phyloP scores from a whole-genome alignment of 2,113 vertebrate genomes.

The Oryzias melastigma region DNA sequence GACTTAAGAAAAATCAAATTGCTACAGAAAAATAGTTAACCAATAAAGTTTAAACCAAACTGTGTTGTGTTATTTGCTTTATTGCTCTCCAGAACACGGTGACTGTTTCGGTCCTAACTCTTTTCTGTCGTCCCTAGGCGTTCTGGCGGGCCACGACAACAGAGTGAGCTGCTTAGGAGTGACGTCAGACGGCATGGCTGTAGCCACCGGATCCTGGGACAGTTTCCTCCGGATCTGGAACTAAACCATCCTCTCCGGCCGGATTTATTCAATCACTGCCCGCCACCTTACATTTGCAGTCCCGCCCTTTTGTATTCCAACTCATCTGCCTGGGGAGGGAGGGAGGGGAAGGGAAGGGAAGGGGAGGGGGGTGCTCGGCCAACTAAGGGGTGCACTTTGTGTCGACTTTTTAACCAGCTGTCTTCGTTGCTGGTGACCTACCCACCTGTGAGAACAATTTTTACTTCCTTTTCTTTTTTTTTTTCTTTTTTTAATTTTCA shows the following conservation, averaged over 20 bases:
- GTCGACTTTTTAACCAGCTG: conserved; percentile 36
- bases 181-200: conserved; percentile 94
- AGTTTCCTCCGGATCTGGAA: conserved; percentile 99
- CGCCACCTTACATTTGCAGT: conserved; percentile 21
- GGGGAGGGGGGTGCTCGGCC: too few relatives aligned
- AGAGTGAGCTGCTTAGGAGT: conserved; percentile 97
- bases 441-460: conserved; percentile 85
- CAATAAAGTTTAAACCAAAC: too few relatives aligned
- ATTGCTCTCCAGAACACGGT: too few relatives aligned
- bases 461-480: conserved; percentile 62
- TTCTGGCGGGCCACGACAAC: conserved; percentile 96
- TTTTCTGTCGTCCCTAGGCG: conserved; percentile 75
- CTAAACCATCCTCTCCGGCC: conserved; percentile 66
- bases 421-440: conserved; percentile 27
- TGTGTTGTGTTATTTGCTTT: too few relatives aligned
- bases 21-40: too few relatives aligned
- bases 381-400: conserved; percentile 63
- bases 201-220: conserved; percentile 99
- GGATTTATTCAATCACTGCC: conserved; percentile 44
- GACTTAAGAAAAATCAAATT: too few relatives aligned
- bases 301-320: conserved; percentile 13
- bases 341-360: too few relatives aligned
- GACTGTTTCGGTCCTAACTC: neutral
- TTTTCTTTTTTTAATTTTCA: conserved; percentile 64
- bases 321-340: conserved; percentile 48